Evolutionary conservation across 2,888 invertebrate species (phyloP), one percentile per base, ranked within the genome.

Genomic region (Deilephila porcellus): DNA sequence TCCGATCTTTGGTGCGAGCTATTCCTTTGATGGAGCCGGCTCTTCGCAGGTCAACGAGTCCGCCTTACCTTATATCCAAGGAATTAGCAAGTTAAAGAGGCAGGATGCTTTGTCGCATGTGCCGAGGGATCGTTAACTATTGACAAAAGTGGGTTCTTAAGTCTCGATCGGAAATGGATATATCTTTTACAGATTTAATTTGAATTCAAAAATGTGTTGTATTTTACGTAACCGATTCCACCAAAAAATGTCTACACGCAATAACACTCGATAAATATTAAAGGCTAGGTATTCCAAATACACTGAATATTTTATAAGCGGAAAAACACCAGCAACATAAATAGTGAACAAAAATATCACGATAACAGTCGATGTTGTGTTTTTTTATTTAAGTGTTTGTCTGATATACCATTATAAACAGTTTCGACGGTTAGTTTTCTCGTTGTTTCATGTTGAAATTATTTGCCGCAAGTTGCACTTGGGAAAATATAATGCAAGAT

Each of bases 251-350:
- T 14, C n/a, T 32, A 11, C 6, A 25, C 25, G 19, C 25, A 7
- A 19, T 32, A 63, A 63, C 1, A 32, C 14, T 45, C 25, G 20
- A 5, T 45, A 19, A 45, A 45, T 25, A 52, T 19, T 45, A 7
- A 52, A 52, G 52, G 52, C 25, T 64, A 64, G 52, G 67, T 19
- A n/a, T 67, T 52, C 52, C 52, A 67, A 67, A 67, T 1, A 67
- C 52, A 52, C 25, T 67, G 67, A 67, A 67, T 67, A 67, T 67
- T 67, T 67, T 52, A 67, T 52, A 52, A 25, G 52, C 20, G 52
- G 25, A 67, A 25, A 64, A 20, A 37, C 37, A 25, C 52, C 25
- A 20, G 14, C 6, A 25, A 25, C 45, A 67, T 67, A 25, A 25
- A 20, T 45, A 5, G 63, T 20, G 64, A 67, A 45, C 25, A 52